Conservation (phyloP, 2,888 invertebrate species). For the Gisinianus flammeolus region DNA sequence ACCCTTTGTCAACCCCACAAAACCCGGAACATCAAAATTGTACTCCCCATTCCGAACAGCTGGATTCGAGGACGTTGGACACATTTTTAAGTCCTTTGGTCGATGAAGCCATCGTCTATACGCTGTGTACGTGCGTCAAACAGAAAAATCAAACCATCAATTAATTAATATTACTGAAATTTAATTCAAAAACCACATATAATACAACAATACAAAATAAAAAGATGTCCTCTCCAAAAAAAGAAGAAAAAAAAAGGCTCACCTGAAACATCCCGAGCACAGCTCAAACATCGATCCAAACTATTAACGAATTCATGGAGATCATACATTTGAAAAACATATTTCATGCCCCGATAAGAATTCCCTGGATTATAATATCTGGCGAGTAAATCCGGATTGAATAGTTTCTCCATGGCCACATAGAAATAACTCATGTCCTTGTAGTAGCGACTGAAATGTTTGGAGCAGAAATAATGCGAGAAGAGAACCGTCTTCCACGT, state of each 20-base stretch:
- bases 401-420: constrained; percentile 48
- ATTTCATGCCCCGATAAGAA: constrained; percentile 43
- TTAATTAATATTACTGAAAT: too few relatives aligned
- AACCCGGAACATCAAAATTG: constrained; percentile 2
- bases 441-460: constrained; percentile 41
- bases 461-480: constrained; percentile 50
- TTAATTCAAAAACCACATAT: too few relatives aligned
- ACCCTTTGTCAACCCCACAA: neutral
- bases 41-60: neutral
- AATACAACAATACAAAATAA: too few relatives aligned
- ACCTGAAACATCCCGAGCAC: constrained; percentile 41
- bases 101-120: constrained; percentile 39
- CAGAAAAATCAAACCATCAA: too few relatives aligned
- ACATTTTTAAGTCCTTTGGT: constrained; percentile 20
- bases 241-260: constrained; percentile 22
- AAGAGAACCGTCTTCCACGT: constrained; percentile 53
- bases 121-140: too few relatives aligned
- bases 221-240: constrained; percentile 43
- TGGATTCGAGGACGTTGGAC: neutral
- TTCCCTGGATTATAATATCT: constrained; percentile 52
- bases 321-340: constrained; percentile 49
- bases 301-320: constrained; percentile 40
- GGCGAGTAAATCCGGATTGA: constrained; percentile 51
- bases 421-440: constrained; percentile 44
- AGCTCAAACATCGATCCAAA: constrained; percentile 50